Percentiles rank a stretch among this genome's conserved stretches.
Evolutionary conservation across 2,797 vertebrate genomes (phyloP).

Genomic region (Miichthys miiuy): DNA sequence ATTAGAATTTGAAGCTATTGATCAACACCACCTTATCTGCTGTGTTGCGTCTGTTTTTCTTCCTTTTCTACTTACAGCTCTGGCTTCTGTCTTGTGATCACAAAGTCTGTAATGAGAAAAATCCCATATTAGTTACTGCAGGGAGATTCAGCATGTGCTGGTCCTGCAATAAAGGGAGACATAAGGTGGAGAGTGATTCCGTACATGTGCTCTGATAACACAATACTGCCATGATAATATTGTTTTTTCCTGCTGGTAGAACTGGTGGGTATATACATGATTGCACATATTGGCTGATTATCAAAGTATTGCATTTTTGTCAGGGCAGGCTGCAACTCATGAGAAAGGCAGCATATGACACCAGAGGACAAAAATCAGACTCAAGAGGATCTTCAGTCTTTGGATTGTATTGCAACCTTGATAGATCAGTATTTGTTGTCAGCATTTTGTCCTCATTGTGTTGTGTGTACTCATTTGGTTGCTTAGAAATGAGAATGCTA

Average conservation of each 20-base stretch:
- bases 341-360: conserved; percentile 3
- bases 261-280: conserved; percentile 47
- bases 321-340: neutral
- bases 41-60: conserved; percentile 64
- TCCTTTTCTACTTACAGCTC: conserved; percentile 57
- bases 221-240: conserved; percentile 63
- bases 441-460: neutral
- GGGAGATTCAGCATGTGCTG: conserved; percentile 60
- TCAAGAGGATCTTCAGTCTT: conserved; percentile 7
- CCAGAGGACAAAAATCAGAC: neutral
- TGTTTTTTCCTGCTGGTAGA: conserved; percentile 64
- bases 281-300: conserved; percentile 38
- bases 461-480: neutral
- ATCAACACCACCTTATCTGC: conserved; percentile 74
- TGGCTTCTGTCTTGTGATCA: conserved; percentile 65
- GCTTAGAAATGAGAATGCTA: neutral
- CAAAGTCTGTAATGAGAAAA: conserved; percentile 71
- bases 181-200: conserved; percentile 46
- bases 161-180: conserved; percentile 65
- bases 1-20: conserved; percentile 75
- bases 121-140: conserved; percentile 64
- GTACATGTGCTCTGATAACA: conserved; percentile 55
- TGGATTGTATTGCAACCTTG: neutral
- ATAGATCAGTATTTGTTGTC: conserved; percentile 9
- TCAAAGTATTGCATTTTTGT: conserved; percentile 26